Conservation (phyloP, 1,140 invertebrate genomes). For the Rhizoglyphus robini region DNA sequence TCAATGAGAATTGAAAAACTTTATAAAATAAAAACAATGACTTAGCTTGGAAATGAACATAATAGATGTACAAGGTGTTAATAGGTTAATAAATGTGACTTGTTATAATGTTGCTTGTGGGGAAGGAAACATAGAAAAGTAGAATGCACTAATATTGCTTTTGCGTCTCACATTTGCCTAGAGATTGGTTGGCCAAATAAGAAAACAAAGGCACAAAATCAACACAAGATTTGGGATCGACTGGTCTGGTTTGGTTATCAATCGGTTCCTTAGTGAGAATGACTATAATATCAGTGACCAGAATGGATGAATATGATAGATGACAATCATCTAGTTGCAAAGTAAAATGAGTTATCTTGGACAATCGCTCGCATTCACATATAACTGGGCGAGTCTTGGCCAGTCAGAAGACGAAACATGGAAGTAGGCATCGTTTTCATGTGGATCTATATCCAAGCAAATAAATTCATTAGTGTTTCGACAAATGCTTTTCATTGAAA, state of each 20-base stretch:
- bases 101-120: no score
- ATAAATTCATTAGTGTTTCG: conserved; percentile 13
- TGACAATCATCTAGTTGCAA: no score
- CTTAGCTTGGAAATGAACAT: no score
- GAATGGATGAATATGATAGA: background rate
- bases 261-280: background rate
- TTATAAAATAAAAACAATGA: no score
- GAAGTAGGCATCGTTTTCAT: conserved; percentile 99
- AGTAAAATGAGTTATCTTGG: no score
- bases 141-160: no score
- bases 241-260: background rate
- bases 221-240: background rate
- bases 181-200: background rate
- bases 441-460: conserved; percentile 60
- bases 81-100: no score
- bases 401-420: conserved; percentile 95
- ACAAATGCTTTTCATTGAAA: conserved; percentile 26
- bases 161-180: no score
- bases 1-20: no score
- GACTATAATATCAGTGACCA: background rate
- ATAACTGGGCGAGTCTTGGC: conserved; percentile 97
- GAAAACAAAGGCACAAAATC: background rate
- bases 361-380: no score
- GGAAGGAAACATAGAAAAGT: no score
- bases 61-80: no score